These are phyloP conservation scores for Microchirus variegatus DNA, from an alignment of 2,797 vertebrate genomes.

Conservation along the genomic window DNA sequence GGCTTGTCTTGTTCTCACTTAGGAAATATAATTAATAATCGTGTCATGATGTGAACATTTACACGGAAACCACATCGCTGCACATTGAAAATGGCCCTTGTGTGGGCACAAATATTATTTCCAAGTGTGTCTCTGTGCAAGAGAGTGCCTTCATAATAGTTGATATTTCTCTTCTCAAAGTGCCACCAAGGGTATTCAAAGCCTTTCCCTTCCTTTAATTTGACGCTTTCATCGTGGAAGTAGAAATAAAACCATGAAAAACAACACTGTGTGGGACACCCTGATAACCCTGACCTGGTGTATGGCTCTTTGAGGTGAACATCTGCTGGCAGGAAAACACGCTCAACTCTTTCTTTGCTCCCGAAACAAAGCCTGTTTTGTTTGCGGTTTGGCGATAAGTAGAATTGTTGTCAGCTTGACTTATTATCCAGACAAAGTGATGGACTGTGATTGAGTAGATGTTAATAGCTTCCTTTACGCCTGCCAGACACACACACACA, in stretches of 20 bases:
- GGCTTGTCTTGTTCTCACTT: slow-evolving; percentile 24
- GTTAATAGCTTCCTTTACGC: slow-evolving; percentile 68
- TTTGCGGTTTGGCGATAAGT: slow-evolving; percentile 38
- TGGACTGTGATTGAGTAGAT: slow-evolving; percentile 62
- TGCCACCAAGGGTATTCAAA: slow-evolving; percentile 17
- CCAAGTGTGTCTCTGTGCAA: neutral
- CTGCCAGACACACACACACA: slow-evolving; percentile 40
- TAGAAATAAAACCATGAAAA: slow-evolving; percentile 1
- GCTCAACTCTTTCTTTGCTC: slow-evolving; percentile 3
- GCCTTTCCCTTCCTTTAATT: neutral
- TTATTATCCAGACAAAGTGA: slow-evolving; percentile 67
- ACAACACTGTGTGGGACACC: slow-evolving; percentile 6
- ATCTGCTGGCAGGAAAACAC: slow-evolving; percentile 9
- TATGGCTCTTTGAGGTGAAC: slow-evolving; percentile 22
- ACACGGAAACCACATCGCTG: slow-evolving; percentile 18
- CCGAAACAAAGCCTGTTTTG: slow-evolving; percentile 49
- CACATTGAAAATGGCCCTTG: neutral
- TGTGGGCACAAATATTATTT: slow-evolving; percentile 11
- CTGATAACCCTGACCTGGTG: slow-evolving; percentile 23
- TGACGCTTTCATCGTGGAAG: slow-evolving; percentile 28
- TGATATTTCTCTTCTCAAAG: slow-evolving; percentile 9
- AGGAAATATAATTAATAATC: slow-evolving; percentile 40
- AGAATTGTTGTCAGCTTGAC: slow-evolving; percentile 61
- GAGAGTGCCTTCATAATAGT: neutral
- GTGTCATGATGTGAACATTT: slow-evolving; percentile 14